These are phyloP conservation scores for Phalacrocorax aristotelis DNA, from an alignment of 2,113 vertebrate genomes.

Conservation along the genomic window DNA sequence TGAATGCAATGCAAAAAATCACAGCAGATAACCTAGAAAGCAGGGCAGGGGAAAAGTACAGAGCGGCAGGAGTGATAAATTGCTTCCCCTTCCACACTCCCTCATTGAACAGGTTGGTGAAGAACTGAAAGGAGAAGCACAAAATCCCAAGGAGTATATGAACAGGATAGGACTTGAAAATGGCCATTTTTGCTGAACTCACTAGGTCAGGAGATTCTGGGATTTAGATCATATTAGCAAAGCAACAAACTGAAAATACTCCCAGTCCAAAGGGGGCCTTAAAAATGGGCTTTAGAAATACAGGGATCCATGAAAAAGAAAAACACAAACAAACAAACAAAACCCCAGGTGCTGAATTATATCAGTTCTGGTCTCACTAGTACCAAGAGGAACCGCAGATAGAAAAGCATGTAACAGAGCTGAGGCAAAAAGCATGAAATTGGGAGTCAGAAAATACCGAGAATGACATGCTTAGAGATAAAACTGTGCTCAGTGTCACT, in stretches of 20 bases:
- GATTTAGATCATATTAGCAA: not conserved
- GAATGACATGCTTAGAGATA: not conserved
- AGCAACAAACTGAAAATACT: not conserved
- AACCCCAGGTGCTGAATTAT: not conserved
- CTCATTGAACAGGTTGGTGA: accelerated
- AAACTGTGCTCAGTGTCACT: not conserved
- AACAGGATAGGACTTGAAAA: not conserved
- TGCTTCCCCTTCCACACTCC: not conserved
- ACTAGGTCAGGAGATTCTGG: not conserved
- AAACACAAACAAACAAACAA: not conserved
- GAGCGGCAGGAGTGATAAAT: not conserved
- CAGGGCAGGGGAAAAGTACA: not conserved
- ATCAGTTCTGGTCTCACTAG: not conserved
- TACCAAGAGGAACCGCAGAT: not conserved
- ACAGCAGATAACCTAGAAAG: not conserved
- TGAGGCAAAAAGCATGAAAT: not conserved
- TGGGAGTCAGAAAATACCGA: not conserved
- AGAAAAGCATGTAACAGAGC: not conserved
- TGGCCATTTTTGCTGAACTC: not conserved
- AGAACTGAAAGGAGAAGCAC: not conserved
- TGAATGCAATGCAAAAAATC: not conserved
- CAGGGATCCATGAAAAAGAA: not conserved
- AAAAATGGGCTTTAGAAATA: not conserved
- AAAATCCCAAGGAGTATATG: not conserved
- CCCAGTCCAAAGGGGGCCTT: not conserved